Conservation (phyloP, 2,888 invertebrate genomes). For the Diadegma fenestrale region DNA sequence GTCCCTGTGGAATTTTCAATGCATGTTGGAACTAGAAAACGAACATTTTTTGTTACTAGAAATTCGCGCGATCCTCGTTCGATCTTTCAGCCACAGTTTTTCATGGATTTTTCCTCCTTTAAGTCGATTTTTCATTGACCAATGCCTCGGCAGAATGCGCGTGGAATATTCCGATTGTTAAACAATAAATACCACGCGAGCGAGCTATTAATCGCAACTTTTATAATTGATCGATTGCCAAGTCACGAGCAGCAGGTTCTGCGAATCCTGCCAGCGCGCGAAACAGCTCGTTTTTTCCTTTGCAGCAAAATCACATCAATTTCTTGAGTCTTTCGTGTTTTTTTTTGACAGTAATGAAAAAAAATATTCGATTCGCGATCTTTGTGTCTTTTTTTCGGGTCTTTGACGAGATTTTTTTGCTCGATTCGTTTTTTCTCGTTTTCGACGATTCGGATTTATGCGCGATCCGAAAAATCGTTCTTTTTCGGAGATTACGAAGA, state of each 20-base stretch:
- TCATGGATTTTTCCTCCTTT: neutral
- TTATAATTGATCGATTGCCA: conserved; percentile 5
- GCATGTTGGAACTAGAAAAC: neutral
- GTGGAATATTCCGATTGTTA: conserved; percentile 21
- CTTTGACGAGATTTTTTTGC: neutral
- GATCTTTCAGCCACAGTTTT: neutral
- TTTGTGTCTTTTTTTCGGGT: too few species aligned
- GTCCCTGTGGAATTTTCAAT: neutral
- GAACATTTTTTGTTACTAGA: neutral
- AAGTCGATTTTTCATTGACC: neutral
- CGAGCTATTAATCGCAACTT: neutral
- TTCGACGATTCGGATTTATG: too few species aligned
- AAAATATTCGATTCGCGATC: too few species aligned
- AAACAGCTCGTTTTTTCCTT: neutral
- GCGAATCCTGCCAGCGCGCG: neutral
- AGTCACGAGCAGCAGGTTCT: neutral
- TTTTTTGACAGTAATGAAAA: neutral
- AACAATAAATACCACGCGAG: neutral
- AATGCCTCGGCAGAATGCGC: neutral
- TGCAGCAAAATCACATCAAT: neutral
- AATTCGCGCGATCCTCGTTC: neutral
- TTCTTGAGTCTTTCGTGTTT: neutral
- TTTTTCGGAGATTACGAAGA: neutral
- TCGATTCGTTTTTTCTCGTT: too few species aligned
- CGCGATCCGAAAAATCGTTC: neutral